Percentiles rank a stretch among this genome's conserved stretches.
Evolutionary conservation across 2,113 vertebrate species (phyloP).

Genomic region (Pteronura brasiliensis): DNA sequence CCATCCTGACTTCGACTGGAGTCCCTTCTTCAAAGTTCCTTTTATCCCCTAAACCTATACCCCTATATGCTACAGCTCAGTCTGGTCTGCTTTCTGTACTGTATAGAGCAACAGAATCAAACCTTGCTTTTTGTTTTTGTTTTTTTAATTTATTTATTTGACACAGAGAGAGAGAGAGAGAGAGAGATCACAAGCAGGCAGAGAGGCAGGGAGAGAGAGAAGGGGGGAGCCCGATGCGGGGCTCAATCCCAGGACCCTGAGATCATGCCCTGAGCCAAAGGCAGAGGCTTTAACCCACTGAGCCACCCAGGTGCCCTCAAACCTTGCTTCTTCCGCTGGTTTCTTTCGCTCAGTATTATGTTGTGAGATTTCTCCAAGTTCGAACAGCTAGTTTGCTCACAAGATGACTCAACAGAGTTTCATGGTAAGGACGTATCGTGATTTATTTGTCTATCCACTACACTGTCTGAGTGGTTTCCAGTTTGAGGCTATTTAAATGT

Average conservation of each 20-base stretch:
- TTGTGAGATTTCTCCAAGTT: background rate
- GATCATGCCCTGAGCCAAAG: too few species aligned
- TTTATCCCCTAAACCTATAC: background rate
- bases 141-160: too few species aligned
- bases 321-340: background rate
- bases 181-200: too few species aligned
- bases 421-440: background rate
- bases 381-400: background rate
- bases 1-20: background rate
- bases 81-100: background rate
- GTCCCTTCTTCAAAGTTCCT: background rate
- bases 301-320: background rate
- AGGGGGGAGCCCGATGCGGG: rapidly evolving
- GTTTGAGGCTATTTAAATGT: background rate
- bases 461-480: background rate
- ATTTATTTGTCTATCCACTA: background rate
- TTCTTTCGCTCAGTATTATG: background rate
- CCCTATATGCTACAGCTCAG: background rate
- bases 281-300: too few species aligned
- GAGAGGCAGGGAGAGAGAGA: too few species aligned
- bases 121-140: background rate
- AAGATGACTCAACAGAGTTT: background rate
- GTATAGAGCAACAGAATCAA: background rate
- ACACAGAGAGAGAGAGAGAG: too few species aligned
- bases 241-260: too few species aligned